phyloP scores from a whole-genome alignment of 2,888 invertebrate genomes.

The Cheiracanthium punctorium region DNA sequence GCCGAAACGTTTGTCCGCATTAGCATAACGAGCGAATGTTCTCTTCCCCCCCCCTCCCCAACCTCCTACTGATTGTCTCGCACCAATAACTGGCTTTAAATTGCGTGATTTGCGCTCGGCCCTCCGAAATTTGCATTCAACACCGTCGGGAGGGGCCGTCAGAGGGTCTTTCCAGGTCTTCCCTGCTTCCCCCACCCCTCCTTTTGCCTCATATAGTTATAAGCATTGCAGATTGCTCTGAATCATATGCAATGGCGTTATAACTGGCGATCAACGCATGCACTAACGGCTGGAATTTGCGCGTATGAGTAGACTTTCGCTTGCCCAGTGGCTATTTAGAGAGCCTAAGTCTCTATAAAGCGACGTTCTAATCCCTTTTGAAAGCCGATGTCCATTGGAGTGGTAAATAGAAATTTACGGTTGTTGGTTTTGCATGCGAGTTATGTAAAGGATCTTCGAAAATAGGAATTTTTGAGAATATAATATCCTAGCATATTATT shows the following conservation, averaged over 20 bases:
- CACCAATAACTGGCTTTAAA: constrained; percentile 69
- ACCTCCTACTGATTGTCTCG: constrained; percentile 60
- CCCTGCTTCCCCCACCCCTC: constrained; percentile 12
- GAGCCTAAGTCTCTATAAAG: constrained; percentile 8
- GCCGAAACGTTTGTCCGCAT: constrained; percentile 69
- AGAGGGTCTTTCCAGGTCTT: constrained; percentile 13
- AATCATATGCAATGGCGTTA: constrained; percentile 61
- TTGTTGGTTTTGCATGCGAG: not conserved
- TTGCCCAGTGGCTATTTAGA: constrained; percentile 13
- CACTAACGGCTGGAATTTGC: constrained; percentile 49
- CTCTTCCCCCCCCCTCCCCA: constrained; percentile 2
- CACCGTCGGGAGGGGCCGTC: constrained; percentile 20
- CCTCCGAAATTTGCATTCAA: constrained; percentile 64
- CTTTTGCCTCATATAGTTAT: constrained; percentile 16
- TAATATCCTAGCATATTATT: not conserved
- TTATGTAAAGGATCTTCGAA: not conserved
- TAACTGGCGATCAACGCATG: constrained; percentile 44
- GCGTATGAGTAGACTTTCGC: constrained; percentile 4
- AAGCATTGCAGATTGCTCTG: constrained; percentile 35
- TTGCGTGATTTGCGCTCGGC: constrained; percentile 65
- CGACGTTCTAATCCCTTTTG: not conserved
- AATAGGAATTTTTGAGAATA: not conserved
- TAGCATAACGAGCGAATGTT: constrained; percentile 63
- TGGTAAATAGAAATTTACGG: constrained; percentile 17
- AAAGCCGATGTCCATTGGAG: not conserved